These are phyloP conservation scores for Chondrosia reniformis DNA, from an alignment of 37 sponge, comb jelly and placozoan genomes.

Conservation along the genomic window DNA sequence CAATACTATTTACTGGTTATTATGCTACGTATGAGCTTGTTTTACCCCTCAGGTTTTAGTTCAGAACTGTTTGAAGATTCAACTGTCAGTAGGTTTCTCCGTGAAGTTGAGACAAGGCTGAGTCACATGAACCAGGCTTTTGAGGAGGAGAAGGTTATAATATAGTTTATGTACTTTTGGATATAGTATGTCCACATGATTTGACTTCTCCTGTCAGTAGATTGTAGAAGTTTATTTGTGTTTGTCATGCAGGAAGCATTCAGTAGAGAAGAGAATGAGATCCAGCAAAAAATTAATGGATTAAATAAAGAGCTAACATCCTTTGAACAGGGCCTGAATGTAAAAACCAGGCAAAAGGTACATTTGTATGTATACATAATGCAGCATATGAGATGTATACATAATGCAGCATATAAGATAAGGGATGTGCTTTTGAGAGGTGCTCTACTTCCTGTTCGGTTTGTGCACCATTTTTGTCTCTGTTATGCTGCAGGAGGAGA, in stretches of 20 bases:
- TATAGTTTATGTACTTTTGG: too few relatives aligned
- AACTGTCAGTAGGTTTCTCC: not conserved
- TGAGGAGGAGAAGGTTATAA: not conserved
- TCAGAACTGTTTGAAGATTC: not conserved
- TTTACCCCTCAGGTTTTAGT: not conserved
- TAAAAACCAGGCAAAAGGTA: not conserved
- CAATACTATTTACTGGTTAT: too few relatives aligned
- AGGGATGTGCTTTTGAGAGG: too few relatives aligned
- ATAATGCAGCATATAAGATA: too few relatives aligned
- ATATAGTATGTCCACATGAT: too few relatives aligned
- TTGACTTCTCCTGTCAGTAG: too few relatives aligned
- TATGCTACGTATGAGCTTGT: too few relatives aligned
- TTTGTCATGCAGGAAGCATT: not conserved
- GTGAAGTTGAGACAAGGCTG: not conserved
- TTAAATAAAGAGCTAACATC: not conserved
- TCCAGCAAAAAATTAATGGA: not conserved
- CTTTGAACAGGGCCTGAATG: not conserved
- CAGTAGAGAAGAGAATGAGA: not conserved
- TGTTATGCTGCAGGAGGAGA: constrained; percentile 21
- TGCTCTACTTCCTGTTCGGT: not conserved
- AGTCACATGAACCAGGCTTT: not conserved
- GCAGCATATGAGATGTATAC: too few relatives aligned
- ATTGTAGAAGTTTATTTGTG: not conserved
- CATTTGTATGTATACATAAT: not conserved
- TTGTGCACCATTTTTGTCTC: not conserved